Evolutionary conservation across 2,797 vertebrate species (phyloP).

Genomic region (Margarornis squamiger): DNA sequence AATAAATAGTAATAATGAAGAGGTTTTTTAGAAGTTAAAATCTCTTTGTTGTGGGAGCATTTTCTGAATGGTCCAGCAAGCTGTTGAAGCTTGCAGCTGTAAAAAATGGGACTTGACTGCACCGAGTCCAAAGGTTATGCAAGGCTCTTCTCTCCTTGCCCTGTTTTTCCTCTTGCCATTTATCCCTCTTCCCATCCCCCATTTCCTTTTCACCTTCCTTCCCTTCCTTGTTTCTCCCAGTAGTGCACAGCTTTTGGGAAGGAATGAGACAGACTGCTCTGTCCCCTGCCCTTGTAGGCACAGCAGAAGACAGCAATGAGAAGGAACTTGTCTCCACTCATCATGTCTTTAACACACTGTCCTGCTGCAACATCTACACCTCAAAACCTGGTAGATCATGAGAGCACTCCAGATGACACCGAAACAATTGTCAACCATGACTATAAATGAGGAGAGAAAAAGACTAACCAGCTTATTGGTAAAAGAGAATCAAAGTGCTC

Average conservation of each 20-base stretch:
- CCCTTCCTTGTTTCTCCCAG: neutral
- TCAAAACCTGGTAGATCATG: neutral
- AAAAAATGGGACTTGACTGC: neutral
- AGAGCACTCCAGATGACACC: neutral
- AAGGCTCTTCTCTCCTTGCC: neutral
- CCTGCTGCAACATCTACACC: neutral
- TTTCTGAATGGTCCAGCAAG: neutral
- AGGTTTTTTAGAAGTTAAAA: neutral
- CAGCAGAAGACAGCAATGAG: neutral
- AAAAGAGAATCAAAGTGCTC: neutral
- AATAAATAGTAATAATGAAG: neutral
- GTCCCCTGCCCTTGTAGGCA: neutral
- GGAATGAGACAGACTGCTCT: neutral
- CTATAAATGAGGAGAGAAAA: neutral
- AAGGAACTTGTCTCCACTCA: neutral
- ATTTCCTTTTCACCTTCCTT: neutral
- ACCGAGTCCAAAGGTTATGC: neutral
- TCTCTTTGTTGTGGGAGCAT: neutral
- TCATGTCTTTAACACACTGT: neutral
- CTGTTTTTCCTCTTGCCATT: neutral
- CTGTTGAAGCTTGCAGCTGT: neutral
- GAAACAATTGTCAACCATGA: neutral
- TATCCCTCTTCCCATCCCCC: neutral
- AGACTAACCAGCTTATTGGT: neutral
- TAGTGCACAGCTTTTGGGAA: neutral